Percentiles rank a stretch among this genome's conserved stretches.
phyloP scores from a whole-genome alignment of 2,797 vertebrate species.

The Mycteria americana region DNA sequence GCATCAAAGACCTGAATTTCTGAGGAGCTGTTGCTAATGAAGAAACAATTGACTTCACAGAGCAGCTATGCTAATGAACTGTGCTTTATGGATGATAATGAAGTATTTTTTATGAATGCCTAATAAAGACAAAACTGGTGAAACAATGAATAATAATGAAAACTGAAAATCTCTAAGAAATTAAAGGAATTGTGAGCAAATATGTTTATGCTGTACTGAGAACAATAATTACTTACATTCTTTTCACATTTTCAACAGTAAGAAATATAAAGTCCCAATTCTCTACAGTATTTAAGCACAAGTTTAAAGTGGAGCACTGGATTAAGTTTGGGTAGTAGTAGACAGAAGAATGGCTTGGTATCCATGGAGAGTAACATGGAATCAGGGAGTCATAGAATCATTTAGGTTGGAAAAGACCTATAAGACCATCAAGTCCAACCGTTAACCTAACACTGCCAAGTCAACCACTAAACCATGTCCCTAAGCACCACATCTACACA shows the following conservation, averaged over 20 bases:
- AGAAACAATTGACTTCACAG: conserved; percentile 49
- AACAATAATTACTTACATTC: neutral
- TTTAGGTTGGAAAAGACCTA: neutral
- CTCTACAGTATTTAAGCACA: neutral
- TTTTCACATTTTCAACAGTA: neutral
- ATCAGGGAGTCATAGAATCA: neutral
- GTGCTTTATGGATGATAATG: conserved; percentile 28
- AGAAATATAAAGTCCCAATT: neutral
- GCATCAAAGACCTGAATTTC: conserved; percentile 27
- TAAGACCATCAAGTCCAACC: neutral
- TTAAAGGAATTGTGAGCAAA: conserved; percentile 27
- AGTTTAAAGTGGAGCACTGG: neutral
- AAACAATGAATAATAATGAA: conserved; percentile 23
- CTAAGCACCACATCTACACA: neutral
- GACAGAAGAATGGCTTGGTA: neutral
- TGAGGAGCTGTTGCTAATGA: conserved; percentile 20
- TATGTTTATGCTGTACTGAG: neutral
- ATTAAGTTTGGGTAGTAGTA: neutral
- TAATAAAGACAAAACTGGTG: conserved; percentile 25
- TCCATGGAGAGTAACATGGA: neutral
- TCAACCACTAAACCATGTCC: neutral
- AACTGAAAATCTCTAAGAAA: conserved; percentile 4
- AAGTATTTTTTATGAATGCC: conserved; percentile 10
- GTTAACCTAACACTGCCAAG: neutral
- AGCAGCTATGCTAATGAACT: conserved; percentile 18